Conservation (phyloP, 2,888 invertebrate genomes). For the Drosophila borborema region DNA sequence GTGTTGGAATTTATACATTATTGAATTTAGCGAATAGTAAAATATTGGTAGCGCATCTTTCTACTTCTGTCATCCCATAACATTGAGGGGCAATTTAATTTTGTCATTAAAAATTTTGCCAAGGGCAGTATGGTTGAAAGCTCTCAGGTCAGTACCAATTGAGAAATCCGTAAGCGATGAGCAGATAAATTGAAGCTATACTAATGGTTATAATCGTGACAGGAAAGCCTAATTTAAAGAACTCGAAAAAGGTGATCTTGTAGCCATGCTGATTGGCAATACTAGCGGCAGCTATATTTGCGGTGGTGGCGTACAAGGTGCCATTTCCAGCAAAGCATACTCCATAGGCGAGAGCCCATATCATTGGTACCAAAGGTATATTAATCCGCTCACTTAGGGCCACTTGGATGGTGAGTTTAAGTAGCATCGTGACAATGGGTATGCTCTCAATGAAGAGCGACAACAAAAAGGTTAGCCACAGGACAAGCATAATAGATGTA, state of each 20-base stretch:
- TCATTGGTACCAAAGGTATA: constrained; percentile 92
- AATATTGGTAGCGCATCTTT: too few relatives aligned
- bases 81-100: constrained; percentile 50
- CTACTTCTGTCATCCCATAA: not conserved
- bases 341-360: constrained; percentile 94
- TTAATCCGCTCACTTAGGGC: constrained; percentile 88
- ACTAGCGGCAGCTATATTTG: constrained; percentile 96
- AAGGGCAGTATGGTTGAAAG: not conserved
- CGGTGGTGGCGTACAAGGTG: constrained; percentile 94
- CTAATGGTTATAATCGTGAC: constrained; percentile 90
- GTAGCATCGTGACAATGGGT: constrained; percentile 96
- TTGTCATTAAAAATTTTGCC: constrained; percentile 69
- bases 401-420: constrained; percentile 90
- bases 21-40: too few relatives aligned
- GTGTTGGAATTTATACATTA: too few relatives aligned
- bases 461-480: constrained; percentile 92
- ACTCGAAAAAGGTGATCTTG: constrained; percentile 92
- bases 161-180: constrained; percentile 89
- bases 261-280: constrained; percentile 96
- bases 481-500: constrained; percentile 90
- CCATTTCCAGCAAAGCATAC: constrained; percentile 97
- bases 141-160: constrained; percentile 86
- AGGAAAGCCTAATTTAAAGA: constrained; percentile 93
- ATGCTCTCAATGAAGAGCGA: constrained; percentile 97
- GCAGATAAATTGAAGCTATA: constrained; percentile 89